Conservation (phyloP, 2,888 invertebrate species). For the Metallyticus violacea region DNA sequence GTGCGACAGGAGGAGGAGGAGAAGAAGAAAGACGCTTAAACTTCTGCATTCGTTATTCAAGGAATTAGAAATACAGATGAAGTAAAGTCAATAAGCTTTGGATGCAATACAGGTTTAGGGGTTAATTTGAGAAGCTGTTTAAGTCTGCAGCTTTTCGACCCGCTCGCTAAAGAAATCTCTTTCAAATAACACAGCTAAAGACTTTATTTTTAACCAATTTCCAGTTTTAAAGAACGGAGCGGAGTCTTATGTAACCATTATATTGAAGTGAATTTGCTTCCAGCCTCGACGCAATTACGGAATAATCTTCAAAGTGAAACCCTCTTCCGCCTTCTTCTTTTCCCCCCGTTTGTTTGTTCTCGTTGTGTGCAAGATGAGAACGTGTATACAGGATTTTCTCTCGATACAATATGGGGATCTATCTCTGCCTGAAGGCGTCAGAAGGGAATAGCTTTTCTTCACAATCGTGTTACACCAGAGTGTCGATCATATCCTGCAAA, state of each 20-base stretch:
- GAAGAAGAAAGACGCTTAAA: too few species aligned
- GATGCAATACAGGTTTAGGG: neutral
- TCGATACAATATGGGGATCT: neutral
- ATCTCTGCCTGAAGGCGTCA: neutral
- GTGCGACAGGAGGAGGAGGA: too few species aligned
- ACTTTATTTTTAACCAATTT: neutral
- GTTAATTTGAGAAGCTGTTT: neutral
- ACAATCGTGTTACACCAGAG: conserved; percentile 12
- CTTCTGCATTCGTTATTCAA: too few species aligned
- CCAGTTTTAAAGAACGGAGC: neutral
- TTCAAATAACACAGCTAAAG: neutral
- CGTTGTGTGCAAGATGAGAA: neutral
- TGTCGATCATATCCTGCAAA: neutral
- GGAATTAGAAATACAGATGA: neutral
- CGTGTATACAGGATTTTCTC: neutral
- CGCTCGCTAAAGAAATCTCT: neutral
- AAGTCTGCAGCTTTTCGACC: neutral
- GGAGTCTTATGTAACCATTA: neutral
- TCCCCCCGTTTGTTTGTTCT: neutral
- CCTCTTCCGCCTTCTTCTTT: neutral
- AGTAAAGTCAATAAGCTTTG: neutral
- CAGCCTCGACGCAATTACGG: neutral
- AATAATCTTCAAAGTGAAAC: neutral
- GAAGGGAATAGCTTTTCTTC: conserved; percentile 8
- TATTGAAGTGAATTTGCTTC: neutral